Conservation (phyloP, 2,888 invertebrate genomes). For the Athrips mouffetella region DNA sequence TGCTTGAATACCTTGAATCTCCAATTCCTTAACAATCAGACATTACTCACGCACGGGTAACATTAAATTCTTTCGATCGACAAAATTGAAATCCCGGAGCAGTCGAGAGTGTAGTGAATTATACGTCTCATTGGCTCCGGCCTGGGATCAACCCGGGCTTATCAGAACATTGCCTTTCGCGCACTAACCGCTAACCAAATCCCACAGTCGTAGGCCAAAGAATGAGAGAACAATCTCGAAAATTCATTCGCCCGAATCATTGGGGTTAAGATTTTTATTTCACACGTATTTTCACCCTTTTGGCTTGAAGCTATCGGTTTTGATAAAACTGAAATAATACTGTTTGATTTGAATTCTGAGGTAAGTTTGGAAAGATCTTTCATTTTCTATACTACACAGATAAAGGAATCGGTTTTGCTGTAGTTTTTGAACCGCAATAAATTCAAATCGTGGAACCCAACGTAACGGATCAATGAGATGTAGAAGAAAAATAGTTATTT, state of each 20-base stretch:
- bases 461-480: too few species aligned
- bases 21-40: background rate
- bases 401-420: too few species aligned
- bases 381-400: too few species aligned
- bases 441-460: too few species aligned
- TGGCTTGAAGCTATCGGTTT: too few species aligned
- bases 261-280: too few species aligned
- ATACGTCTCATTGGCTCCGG: slow-evolving; percentile 40
- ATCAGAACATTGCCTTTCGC: slow-evolving; percentile 55
- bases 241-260: background rate
- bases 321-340: too few species aligned
- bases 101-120: slow-evolving; percentile 37
- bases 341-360: too few species aligned
- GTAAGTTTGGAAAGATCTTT: too few species aligned
- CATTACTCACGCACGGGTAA: slow-evolving; percentile 10
- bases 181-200: slow-evolving; percentile 38
- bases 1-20: background rate
- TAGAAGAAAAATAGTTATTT: too few species aligned
- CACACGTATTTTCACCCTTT: too few species aligned
- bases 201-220: background rate
- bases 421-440: too few species aligned
- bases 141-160: slow-evolving; percentile 53
- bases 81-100: slow-evolving; percentile 15
- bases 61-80: slow-evolving; percentile 12
- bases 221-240: background rate